A percentile compares a stretch with the other conserved stretches of the same genome.
phyloP scores from a whole-genome alignment of 1,140 invertebrate species.

The Leucophenga varia region DNA sequence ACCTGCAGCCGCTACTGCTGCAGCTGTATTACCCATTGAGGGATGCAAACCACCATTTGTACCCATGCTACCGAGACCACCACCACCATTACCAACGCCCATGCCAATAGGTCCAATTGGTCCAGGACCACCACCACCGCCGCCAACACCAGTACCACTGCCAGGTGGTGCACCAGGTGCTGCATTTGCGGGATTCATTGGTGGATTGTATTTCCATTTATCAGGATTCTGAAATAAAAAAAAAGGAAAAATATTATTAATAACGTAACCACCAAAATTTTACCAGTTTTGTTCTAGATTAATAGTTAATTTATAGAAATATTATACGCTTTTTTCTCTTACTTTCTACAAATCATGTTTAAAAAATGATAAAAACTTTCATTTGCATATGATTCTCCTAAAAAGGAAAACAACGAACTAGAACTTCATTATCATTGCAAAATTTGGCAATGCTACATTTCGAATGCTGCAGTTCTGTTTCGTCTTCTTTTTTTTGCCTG shows the following conservation, averaged over 20 bases:
- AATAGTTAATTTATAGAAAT: constrained; percentile 5
- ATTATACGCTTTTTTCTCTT: too few species aligned
- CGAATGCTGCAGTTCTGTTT: too few species aligned
- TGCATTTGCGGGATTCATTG: constrained; percentile 49
- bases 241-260: constrained; percentile 5
- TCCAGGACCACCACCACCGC: constrained; percentile 42
- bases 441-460: too few species aligned
- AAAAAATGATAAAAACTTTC: too few species aligned
- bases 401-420: too few species aligned
- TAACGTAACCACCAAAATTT: too few species aligned
- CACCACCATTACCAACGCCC: constrained; percentile 34
- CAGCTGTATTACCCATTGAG: constrained; percentile 36
- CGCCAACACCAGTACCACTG: constrained; percentile 12
- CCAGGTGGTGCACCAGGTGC: constrained; percentile 45
- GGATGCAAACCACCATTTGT: constrained; percentile 50
- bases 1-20: constrained; percentile 27
- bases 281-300: too few species aligned
- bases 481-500: too few species aligned
- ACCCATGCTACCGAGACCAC: constrained; percentile 26
- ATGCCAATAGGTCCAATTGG: constrained; percentile 48
- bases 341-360: too few species aligned
- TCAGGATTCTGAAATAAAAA: constrained; percentile 62
- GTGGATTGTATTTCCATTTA: constrained; percentile 66
- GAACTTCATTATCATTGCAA: too few species aligned
- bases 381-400: too few species aligned